Base-by-base conservation (phyloP, 2,888 invertebrate species). In the Heliconius sara region DNA sequence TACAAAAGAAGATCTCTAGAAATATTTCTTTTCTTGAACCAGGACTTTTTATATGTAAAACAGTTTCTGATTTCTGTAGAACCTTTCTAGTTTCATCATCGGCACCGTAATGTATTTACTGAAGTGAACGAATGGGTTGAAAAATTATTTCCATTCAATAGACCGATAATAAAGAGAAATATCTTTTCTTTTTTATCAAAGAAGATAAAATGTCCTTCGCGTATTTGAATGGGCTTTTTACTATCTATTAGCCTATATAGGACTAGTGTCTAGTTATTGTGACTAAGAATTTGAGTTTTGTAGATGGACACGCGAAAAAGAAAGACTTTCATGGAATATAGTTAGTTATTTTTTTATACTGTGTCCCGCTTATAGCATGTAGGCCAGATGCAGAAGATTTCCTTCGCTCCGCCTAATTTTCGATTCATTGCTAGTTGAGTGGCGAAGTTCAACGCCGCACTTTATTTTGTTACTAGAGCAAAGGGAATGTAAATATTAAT, bases 61-160 rank as follows among this genome's bases (percentile, higher is more conserved):
- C 63, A 72, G 34, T 57, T 34, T 30, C 19, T 43, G 78, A 66
- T 65, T 78, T 71, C 71, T 52, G 68, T 25, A 70, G 52, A 72
- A 65, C 78, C 72, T 72, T 78, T 78, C 52, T 19, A 72, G 47
- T 65, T 77, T 70, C 71, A 52, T 77, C 71, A 34, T 65, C 73
- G 73, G 34, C 60, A n/a, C 34, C 47, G 63, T 77, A 77, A 72
- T 77, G 39, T 65, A 71, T 77, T 70, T 72, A 78, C 65, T 19
- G 77, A 63, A 78, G 72, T 78, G 78, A 72, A 78, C 52, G 63
- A 78, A 73, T 78, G 78, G 72, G 71, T 78, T 72, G 78, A 72
- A 78, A 78, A 78, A 78, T 72, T 72, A 78, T 78, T 78, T 72
- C 78, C 25, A 66, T 9, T 78, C 34, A 72, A 78, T 72, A 43